Conservation (phyloP, 2,888 invertebrate species). For the Cheilosia variabilis region DNA sequence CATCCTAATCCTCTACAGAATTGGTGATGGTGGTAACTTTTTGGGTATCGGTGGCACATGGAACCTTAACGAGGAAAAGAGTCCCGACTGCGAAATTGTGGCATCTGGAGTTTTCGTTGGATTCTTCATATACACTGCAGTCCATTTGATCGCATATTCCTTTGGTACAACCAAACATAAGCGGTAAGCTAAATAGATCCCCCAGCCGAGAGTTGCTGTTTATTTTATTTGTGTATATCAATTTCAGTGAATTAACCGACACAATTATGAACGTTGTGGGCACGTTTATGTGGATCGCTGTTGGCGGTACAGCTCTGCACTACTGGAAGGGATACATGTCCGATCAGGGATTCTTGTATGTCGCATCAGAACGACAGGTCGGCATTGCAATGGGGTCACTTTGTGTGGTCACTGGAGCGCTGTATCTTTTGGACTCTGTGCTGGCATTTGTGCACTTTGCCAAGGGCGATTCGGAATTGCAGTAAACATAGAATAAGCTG, state of each 20-base stretch:
- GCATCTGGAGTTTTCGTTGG: conserved; percentile 95
- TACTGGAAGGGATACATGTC: conserved; percentile 95
- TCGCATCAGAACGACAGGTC: conserved; percentile 90
- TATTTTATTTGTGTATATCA: background rate
- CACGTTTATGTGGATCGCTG: conserved; percentile 92
- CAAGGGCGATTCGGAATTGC: conserved; percentile 84
- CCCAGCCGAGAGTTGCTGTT: background rate
- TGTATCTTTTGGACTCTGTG: conserved; percentile 92
- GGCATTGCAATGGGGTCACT: conserved; percentile 92
- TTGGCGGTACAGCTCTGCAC: conserved; percentile 93
- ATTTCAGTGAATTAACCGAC: conserved; percentile 88
- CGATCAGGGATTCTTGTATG: conserved; percentile 90
- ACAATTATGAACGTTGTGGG: conserved; percentile 95
- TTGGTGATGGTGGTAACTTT: conserved; percentile 92
- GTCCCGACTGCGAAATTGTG: conserved; percentile 93
- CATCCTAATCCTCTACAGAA: conserved; percentile 91
- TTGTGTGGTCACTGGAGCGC: conserved; percentile 91
- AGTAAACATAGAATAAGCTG: conserved; percentile 26
- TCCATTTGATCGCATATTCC: conserved; percentile 89
- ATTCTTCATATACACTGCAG: conserved; percentile 92
- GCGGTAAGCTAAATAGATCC: conserved; percentile 83
- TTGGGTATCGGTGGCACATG: conserved; percentile 95
- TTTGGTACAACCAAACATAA: conserved; percentile 92
- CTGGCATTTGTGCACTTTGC: conserved; percentile 90
- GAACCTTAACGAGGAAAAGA: conserved; percentile 95